Conservation (phyloP, 1,140 invertebrate genomes). For the Drosophila jambulina region DNA sequence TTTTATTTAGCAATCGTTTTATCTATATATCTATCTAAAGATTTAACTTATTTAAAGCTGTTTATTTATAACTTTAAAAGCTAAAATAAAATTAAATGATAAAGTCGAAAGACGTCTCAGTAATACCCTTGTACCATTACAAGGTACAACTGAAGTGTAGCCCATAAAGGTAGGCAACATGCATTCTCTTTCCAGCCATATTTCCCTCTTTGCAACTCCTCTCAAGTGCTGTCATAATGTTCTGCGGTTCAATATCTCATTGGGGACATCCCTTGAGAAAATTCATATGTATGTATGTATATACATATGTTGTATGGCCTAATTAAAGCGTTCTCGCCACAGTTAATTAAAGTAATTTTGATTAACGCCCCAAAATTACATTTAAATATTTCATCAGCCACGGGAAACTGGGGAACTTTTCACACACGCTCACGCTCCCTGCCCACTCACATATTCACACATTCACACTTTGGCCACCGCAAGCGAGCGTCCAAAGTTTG, state of each 20-base stretch:
- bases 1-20: neutral
- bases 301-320: constrained; percentile 42
- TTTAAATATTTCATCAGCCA: constrained; percentile 75
- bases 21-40: no score
- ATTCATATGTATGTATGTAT: neutral
- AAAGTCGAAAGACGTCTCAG: no score
- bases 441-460: constrained; percentile 42
- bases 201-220: neutral
- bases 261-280: neutral
- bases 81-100: neutral
- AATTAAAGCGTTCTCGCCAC: constrained; percentile 64
- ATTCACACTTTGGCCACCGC: constrained; percentile 51
- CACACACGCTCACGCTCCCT: constrained; percentile 21
- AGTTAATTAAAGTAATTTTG: constrained; percentile 76
- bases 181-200: neutral
- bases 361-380: constrained; percentile 68
- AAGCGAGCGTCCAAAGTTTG: constrained; percentile 1
- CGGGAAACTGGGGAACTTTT: constrained; percentile 45
- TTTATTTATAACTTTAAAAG: neutral
- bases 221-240: neutral
- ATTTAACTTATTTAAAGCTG: no score
- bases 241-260: neutral
- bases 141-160: neutral
- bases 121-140: no score
- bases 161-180: constrained; percentile 44